Percentiles rank a stretch among this genome's conserved stretches.
These are phyloP conservation scores for Mamestra brassicae DNA, from an alignment of 2,888 invertebrate genomes.

Conservation along the genomic window DNA sequence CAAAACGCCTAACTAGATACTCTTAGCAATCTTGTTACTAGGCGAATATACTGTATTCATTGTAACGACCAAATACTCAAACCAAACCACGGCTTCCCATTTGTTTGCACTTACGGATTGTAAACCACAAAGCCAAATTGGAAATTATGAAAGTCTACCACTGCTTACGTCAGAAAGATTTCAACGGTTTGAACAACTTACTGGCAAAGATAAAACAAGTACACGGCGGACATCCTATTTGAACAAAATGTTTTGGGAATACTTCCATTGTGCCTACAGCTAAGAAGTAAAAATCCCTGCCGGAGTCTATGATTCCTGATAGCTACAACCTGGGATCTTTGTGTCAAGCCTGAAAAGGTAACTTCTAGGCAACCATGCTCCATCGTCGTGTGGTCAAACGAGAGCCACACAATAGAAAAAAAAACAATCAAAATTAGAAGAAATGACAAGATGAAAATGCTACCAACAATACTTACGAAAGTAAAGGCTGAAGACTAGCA, in stretches of 20 bases:
- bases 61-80: background rate
- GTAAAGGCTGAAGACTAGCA: constrained; percentile 89
- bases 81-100: background rate
- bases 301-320: too few species aligned
- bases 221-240: too few species aligned
- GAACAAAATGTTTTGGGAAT: too few species aligned
- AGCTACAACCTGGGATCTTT: too few species aligned
- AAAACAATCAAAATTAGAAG: too few species aligned
- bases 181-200: background rate
- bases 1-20: background rate
- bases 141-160: background rate
- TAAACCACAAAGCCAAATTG: constrained; percentile 8
- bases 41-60: background rate
- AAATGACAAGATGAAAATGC: background rate
- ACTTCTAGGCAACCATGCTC: too few species aligned
- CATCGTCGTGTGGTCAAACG: too few species aligned
- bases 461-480: constrained; percentile 89
- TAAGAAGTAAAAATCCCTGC: too few species aligned
- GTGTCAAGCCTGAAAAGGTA: too few species aligned
- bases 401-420: too few species aligned
- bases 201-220: background rate
- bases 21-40: background rate
- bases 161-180: background rate
- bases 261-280: too few species aligned
- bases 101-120: background rate